Evolutionary conservation across 2,113 vertebrate genomes (phyloP).

Genomic region (Chrysochloris asiatica): DNA sequence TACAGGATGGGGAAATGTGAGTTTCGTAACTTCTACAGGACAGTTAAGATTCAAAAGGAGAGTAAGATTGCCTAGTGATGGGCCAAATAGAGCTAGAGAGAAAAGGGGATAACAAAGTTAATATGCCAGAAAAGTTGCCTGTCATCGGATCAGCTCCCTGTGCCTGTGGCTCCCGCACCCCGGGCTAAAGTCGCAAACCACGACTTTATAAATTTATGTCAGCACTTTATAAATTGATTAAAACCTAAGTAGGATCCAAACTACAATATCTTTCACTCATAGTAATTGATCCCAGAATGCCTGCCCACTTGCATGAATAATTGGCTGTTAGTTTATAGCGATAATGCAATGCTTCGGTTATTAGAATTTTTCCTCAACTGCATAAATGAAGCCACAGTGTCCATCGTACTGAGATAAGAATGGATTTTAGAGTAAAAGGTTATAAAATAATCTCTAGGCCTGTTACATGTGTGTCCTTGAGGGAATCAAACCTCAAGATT

Average conservation of each 20-base stretch:
- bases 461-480: not conserved
- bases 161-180: no score
- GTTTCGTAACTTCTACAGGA: not conserved
- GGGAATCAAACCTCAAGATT: not conserved
- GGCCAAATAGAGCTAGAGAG: not conserved
- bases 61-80: not conserved
- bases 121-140: no score
- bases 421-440: not conserved
- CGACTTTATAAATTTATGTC: no score
- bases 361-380: not conserved
- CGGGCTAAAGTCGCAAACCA: no score
- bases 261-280: not conserved
- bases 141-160: not conserved
- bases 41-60: not conserved
- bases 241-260: not conserved
- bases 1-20: not conserved
- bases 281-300: not conserved
- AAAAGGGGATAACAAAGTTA: not conserved
- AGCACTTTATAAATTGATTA: not conserved
- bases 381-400: not conserved
- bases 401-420: no score
- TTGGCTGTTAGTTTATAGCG: not conserved
- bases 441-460: not conserved
- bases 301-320: not conserved
- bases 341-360: not conserved